Evolutionary conservation across 2,888 invertebrate species (phyloP), one percentile per base, ranked within the genome.

Genomic region (Nineta flava): DNA sequence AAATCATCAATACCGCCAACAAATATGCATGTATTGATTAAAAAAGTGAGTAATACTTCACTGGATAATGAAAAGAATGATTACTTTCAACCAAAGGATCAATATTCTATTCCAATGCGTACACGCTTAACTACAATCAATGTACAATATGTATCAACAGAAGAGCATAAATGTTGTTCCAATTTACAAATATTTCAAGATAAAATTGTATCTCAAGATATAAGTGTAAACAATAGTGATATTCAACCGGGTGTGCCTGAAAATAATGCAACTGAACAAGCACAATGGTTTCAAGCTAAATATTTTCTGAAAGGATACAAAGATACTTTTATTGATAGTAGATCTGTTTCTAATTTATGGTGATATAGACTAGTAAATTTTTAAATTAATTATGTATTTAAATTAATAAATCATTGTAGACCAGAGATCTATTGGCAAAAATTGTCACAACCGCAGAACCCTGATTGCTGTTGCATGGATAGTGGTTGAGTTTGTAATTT

Each of bases 261-360:
- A 57, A 69, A 70, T 52, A 68, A 70, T 56, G 68, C 68, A 2
- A 65, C 62, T 3, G 60, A 66, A 52, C 54, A 54, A 21, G 55
- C 57, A 9, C 62, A 61, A 48, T 77, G 77, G 77, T 75, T 69
- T 60, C 73, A 76, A 57, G 74, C 72, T 15, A 70, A 65, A 48
- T 68, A 70, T 61, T 62, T 71, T 26, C 66, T 77, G 63, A 75
- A 74, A 60, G 77, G 76, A 15, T 77, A 75, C 57, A 76, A 73
- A 65, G 76, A 76, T 58, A 69, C 69, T 57, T 60, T 70, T 60
- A 65, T 76, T 12, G 70, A 75, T 62, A 75, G 75, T 31, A 66
- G 63, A 55, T 75, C 76, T 10, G 66, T 73, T 17, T 70, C 71
- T 12, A 73, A 74, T 57, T 58, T 65, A 42, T 77, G 76, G 76